A percentile compares a stretch with the other conserved stretches of the same genome.
Conservation (phyloP, 1,140 invertebrate species). For the Listronotus bonariensis region DNA sequence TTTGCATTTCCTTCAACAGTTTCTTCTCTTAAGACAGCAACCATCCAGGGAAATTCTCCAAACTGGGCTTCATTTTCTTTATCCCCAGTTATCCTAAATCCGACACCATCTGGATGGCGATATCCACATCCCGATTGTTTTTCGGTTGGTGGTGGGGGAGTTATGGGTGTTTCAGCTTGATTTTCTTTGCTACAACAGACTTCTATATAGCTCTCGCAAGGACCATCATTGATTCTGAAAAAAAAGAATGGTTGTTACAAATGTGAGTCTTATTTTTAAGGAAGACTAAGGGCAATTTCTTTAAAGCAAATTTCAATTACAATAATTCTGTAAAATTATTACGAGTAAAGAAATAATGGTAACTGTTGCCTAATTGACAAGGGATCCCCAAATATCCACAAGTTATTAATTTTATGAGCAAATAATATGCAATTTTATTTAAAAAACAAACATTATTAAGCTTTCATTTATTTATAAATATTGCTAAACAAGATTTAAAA, state of each 20-base stretch:
- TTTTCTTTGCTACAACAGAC: constrained; percentile 63
- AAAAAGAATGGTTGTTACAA: constrained; percentile 3
- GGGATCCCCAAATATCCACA: too few relatives aligned
- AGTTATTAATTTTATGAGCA: too few relatives aligned
- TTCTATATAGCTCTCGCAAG: constrained; percentile 68
- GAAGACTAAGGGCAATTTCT: not conserved
- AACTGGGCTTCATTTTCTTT: constrained; percentile 67
- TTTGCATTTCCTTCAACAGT: constrained; percentile 58
- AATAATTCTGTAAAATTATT: too few relatives aligned
- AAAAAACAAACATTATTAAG: too few relatives aligned
- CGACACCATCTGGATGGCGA: constrained; percentile 66
- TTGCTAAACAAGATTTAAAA: too few relatives aligned
- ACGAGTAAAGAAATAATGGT: too few relatives aligned
- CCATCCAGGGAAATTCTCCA: constrained; percentile 84
- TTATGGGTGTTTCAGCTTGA: constrained; percentile 45
- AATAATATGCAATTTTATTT: too few relatives aligned
- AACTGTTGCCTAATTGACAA: too few relatives aligned
- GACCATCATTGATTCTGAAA: constrained; percentile 57
- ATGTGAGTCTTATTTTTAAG: not conserved
- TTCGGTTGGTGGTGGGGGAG: constrained; percentile 41
- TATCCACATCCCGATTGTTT: constrained; percentile 61
- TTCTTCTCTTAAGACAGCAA: constrained; percentile 71
- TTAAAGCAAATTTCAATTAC: too few relatives aligned
- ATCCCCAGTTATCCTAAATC: constrained; percentile 69
- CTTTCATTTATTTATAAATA: too few relatives aligned